Base-by-base conservation (phyloP, 2,797 vertebrate species). In the Lemur catta region DNA sequence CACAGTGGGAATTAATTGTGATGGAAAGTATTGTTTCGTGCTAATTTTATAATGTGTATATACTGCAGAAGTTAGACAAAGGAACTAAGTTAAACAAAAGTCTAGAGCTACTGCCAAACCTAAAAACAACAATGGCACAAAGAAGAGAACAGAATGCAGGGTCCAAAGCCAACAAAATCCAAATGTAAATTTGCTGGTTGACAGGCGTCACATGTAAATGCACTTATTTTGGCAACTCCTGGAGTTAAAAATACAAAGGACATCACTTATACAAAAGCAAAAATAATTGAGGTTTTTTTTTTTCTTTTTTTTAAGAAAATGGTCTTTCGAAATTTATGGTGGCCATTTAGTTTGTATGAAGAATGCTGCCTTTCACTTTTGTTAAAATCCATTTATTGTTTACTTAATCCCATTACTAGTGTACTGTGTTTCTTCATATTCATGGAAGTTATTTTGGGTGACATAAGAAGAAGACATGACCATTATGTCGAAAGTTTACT, bases 191-290 rank as follows among this genome's bases (percentile, higher is more conserved):
- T 98, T 97, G 95, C 91, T 95, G 95, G 97, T 97, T 97, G 97
- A 98, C 97, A 97, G 97, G 88, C 84, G 78, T 57, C 98, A 97
- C 97, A 96, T 98, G 98, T 98, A 98, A 99, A 98, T 98, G 95
- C 98, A 96, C 93, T 98, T 98, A 94, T 98, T 98, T 98, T 98
- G 98, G 98, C 98, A 98, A 81, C 91, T 48, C 55, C 85, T 97
- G 65, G 88, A 96, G 89, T 97, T 95, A 96, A 96, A 98, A 98
- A 98, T 93, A 97, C 10, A 50, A 97, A 98, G 97, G 94, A 94
- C 71, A 76, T 96, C 61, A 76, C 86, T 97, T 97, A 93, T 59
- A 98, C 61, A 96, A 94, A 97, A 94, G 95, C 81, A 98, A 92
- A 97, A 97, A 95, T 97, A 97, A 97, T 96, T 98, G 86, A 93